Conservation (phyloP, 1,140 invertebrate species). For the Zophobas atratus region DNA sequence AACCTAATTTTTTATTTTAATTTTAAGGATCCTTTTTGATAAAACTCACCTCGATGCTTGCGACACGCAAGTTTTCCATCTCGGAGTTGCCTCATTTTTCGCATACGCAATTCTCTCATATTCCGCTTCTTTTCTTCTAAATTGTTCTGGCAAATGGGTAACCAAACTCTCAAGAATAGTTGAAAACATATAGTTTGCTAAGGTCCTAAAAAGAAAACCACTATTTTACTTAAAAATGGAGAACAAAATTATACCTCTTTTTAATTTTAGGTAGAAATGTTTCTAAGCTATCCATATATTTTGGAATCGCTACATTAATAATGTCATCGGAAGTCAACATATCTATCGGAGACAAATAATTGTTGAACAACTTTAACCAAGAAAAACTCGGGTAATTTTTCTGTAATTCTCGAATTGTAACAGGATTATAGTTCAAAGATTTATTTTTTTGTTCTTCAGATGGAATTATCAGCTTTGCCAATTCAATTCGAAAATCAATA, state of each 20-base stretch:
- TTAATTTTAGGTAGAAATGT: conserved; percentile 68
- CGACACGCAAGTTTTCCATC: conserved; percentile 71
- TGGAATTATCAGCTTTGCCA: no score
- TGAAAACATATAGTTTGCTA: conserved; percentile 77
- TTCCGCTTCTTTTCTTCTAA: conserved; percentile 67
- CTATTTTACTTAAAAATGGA: conserved; percentile 54
- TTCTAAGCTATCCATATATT: conserved; percentile 71
- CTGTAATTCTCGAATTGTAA: conserved; percentile 51
- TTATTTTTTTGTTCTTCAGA: conserved; percentile 68
- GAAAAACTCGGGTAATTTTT: conserved; percentile 66
- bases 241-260: conserved; percentile 65
- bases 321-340: conserved; percentile 64
- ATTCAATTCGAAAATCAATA: no score
- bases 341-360: conserved; percentile 65
- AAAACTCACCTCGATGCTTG: conserved; percentile 52
- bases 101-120: conserved; percentile 70
- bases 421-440: conserved; percentile 63
- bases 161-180: conserved; percentile 68
- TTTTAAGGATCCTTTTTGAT: background rate
- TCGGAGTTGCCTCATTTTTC: conserved; percentile 70
- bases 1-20: conserved; percentile 68
- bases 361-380: conserved; percentile 81
- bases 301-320: conserved; percentile 72
- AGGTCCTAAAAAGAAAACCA: conserved; percentile 62
- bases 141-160: conserved; percentile 69